These are phyloP conservation scores for Tubulanus polymorphus DNA, from an alignment of 2,888 invertebrate genomes.

Conservation along the genomic window DNA sequence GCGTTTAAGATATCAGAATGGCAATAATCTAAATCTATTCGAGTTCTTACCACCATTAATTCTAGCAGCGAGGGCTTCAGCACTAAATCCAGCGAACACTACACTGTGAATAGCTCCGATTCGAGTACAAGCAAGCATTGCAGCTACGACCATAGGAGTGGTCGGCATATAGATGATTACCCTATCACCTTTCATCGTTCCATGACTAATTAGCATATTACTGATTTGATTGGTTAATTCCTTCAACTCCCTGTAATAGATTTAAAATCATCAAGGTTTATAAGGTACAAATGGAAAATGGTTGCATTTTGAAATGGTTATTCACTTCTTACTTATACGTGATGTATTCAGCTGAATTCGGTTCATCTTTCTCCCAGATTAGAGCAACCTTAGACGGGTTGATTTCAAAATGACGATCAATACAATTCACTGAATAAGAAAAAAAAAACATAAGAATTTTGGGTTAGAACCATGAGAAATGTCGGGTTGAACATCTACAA, in stretches of 20 bases:
- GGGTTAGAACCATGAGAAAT: neutral
- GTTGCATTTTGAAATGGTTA: no score
- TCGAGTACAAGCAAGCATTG: constrained; percentile 57
- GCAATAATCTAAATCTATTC: no score
- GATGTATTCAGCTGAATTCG: constrained; percentile 50
- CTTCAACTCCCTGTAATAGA: constrained; percentile 45
- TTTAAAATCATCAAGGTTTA: no score
- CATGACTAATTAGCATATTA: constrained; percentile 48
- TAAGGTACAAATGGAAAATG: no score
- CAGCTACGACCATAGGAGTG: constrained; percentile 54
- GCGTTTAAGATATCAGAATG: no score
- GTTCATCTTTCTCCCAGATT: constrained; percentile 58
- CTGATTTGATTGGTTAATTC: constrained; percentile 50
- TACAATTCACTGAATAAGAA: constrained; percentile 50
- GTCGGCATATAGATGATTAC: constrained; percentile 57
- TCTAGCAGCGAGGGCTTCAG: constrained; percentile 55
- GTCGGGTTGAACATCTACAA: neutral
- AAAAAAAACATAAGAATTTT: neutral
- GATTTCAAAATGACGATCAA: constrained; percentile 51
- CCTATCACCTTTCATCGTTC: constrained; percentile 54
- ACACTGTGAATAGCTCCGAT: constrained; percentile 58
- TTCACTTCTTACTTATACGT: constrained; percentile 42
- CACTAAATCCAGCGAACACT: constrained; percentile 58
- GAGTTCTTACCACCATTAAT: constrained; percentile 54
- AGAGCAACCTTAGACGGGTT: constrained; percentile 38